phyloP scores from a whole-genome alignment of 2,113 vertebrate genomes.

The Alethe diademata region DNA sequence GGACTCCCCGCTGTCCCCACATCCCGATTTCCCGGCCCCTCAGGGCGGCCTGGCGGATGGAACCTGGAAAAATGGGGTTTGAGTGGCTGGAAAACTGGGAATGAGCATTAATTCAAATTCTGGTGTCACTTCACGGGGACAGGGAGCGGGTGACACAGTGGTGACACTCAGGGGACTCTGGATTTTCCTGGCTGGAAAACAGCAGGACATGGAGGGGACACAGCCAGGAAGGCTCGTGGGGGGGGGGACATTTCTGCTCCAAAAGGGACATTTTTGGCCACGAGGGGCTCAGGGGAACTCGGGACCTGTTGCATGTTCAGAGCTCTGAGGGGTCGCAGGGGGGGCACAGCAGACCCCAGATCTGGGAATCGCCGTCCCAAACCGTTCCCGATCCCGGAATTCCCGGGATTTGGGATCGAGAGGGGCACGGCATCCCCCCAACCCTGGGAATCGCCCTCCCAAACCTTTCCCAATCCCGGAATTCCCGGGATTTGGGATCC shows the following conservation, averaged over 20 bases:
- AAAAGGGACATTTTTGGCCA: not conserved
- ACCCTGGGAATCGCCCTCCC: rapidly evolving
- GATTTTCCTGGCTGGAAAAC: not conserved
- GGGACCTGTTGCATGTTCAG: not conserved
- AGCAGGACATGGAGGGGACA: rapidly evolving
- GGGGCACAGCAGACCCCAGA: not conserved
- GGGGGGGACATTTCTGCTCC: not conserved
- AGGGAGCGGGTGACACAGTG: rapidly evolving
- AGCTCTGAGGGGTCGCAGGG: not conserved
- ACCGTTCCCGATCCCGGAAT: not conserved
- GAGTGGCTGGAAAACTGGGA: too few species aligned
- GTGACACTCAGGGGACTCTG: rapidly evolving
- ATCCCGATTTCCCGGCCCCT: not conserved
- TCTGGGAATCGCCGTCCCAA: rapidly evolving
- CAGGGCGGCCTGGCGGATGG: not conserved
- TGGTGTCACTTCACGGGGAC: not conserved
- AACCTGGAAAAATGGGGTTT: rapidly evolving
- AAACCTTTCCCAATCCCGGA: rapidly evolving
- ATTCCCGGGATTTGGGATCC: too few species aligned
- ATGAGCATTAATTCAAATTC: not conserved
- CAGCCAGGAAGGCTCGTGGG: rapidly evolving
- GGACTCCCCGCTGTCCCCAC: not conserved
- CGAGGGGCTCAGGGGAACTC: not conserved
- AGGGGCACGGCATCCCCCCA: too few species aligned
- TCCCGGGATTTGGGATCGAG: not conserved